Evolutionary conservation across 2,113 vertebrate genomes (phyloP), one percentile per base, ranked within the genome.

Genomic region (Castor canadensis): DNA sequence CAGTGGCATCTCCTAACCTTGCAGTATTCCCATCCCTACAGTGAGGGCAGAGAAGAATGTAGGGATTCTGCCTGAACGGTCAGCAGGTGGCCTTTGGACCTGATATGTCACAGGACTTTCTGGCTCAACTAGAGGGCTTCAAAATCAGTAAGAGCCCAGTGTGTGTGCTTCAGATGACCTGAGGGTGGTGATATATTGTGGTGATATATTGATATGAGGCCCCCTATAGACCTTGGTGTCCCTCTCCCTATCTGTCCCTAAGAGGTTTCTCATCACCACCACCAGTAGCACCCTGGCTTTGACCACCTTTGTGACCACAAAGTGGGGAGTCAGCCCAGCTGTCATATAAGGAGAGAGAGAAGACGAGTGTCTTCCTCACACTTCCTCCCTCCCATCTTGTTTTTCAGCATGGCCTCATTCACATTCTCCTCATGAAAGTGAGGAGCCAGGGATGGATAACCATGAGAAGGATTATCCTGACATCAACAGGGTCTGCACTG

Each of bases 381-480:
- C 54, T 15, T 24, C 10, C 49, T 1, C 4, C 13, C 40, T 17
- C 45, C 52, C 22, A 52, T 85, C 12, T 4, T 47, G 47, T 71
- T 9, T 38, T 87, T 43, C 88, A 45, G 38, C 62, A 22, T 84
- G 79, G 26, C 81, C 80, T 35, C n/a, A n/a, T n/a, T n/a, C n/a
- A n/a, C n/a, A n/a, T n/a, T n/a, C n/a, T n/a, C n/a, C n/a, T n/a
- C 81, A 87, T 93, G 89, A 91, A 94, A 86, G 40, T 38, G 45
- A 95, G 45, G 75, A 71, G 20, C 17, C 20, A 3, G 22, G 69
- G 62, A 20, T 38, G 12, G 84, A 38, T 82, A 24, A 22, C 87
- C 49, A 49, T 28, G 89, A 91, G 60, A 45, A 30, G 56, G 15
- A 64, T 52, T 82, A 80, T 54, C 38, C 15, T 69, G 60, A 56